Percentiles rank a stretch among this genome's conserved stretches.
phyloP scores from a whole-genome alignment of 2,113 vertebrate species.

The Podarcis raffonei region DNA sequence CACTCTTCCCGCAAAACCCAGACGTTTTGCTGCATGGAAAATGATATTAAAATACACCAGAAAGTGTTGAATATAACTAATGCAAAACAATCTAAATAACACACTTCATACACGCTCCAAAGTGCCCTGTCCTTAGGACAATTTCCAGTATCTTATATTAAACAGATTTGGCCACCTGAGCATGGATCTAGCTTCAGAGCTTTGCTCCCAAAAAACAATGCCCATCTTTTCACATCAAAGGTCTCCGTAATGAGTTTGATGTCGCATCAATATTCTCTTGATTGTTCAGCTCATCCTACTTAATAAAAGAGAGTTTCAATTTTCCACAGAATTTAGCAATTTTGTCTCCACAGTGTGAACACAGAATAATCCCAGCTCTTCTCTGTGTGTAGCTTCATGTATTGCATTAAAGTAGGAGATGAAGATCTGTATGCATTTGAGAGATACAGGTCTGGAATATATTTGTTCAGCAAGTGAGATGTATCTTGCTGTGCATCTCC shows the following conservation, averaged over 20 bases:
- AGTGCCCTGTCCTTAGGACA: background rate
- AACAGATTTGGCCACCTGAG: background rate
- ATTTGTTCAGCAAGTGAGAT: constrained; percentile 8
- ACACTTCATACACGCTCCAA: background rate
- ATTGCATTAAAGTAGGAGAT: constrained; percentile 16
- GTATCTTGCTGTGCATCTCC: background rate
- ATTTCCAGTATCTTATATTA: background rate
- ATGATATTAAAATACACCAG: too few species aligned
- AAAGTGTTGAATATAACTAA: background rate
- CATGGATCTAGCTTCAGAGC: background rate
- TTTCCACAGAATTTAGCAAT: constrained; percentile 39
- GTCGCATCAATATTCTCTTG: background rate
- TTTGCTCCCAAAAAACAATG: background rate
- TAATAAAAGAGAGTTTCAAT: background rate
- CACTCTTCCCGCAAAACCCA: too few species aligned
- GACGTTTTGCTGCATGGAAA: too few species aligned
- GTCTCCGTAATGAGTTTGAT: constrained; percentile 25
- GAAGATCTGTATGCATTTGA: background rate
- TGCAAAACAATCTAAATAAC: background rate
- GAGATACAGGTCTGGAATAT: constrained; percentile 4
- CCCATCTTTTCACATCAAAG: background rate
- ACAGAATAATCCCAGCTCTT: constrained; percentile 18
- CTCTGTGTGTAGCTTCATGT: background rate
- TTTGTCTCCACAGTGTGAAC: constrained; percentile 22
- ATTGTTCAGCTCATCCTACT: constrained; percentile 25